Conservation (phyloP, 2,888 invertebrate genomes). For the Dasysyrphus albostriatus region DNA sequence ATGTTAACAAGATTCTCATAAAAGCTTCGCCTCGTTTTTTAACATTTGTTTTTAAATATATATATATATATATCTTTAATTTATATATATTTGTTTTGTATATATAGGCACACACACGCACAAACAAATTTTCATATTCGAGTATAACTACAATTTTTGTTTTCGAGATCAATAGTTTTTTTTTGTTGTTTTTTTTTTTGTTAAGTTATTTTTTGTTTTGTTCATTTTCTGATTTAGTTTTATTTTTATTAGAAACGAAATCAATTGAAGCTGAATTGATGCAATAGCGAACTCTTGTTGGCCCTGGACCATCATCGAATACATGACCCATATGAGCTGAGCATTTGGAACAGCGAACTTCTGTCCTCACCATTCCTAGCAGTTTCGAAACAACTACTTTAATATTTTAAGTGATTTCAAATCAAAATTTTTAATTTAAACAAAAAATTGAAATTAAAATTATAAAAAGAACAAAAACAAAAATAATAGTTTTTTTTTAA, state of each 20-base stretch:
- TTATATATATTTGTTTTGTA: conserved; percentile 47
- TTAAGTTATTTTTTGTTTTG: conserved; percentile 38
- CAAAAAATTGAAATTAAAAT: conserved; percentile 34
- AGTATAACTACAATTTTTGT: conserved; percentile 69
- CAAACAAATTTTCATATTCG: conserved; percentile 73
- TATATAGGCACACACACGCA: conserved; percentile 74
- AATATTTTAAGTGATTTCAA: conserved; percentile 72
- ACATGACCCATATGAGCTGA: conserved; percentile 98
- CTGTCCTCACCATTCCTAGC: conserved; percentile 96
- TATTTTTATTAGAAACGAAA: conserved; percentile 80
- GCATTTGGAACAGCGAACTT: conserved; percentile 97
- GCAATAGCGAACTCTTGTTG: conserved; percentile 96
- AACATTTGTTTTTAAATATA: conserved; percentile 47
- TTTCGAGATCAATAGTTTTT: conserved; percentile 26
- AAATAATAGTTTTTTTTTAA: conserved; percentile 35
- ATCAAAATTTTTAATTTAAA: conserved; percentile 54
- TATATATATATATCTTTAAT: conserved; percentile 41
- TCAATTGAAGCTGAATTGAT: conserved; percentile 92
- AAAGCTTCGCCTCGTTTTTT: conserved; percentile 53
- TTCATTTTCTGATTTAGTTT: conserved; percentile 76
- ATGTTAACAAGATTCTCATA: conserved; percentile 61
- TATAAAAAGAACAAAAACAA: conserved; percentile 3
- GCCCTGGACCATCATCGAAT: conserved; percentile 97
- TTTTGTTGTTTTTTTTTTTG: conserved; percentile 36
- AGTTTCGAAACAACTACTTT: conserved; percentile 86